Percentiles rank a stretch among this genome's conserved stretches.
These are phyloP conservation scores for Micrasema longulum DNA, from an alignment of 1,140 invertebrate species.

Conservation along the genomic window DNA sequence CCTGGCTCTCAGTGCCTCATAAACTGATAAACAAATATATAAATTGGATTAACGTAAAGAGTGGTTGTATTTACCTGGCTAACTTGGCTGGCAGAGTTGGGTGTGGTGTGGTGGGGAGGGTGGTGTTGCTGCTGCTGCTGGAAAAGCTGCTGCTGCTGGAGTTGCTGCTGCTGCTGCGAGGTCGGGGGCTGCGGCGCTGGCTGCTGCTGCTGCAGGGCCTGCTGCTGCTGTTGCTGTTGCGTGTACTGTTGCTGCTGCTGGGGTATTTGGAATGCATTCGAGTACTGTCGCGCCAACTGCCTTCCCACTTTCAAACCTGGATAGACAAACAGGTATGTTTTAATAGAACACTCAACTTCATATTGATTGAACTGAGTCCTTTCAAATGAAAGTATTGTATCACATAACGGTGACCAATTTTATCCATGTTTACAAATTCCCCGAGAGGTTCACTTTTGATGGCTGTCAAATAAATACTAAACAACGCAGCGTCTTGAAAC, in stretches of 20 bases:
- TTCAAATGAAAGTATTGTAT: too few species aligned
- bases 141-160: constrained; percentile 1
- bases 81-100: constrained; percentile 59
- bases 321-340: constrained; percentile 2
- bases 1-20: too few species aligned
- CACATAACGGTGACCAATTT: too few species aligned
- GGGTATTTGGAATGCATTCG: constrained; percentile 48
- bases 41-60: too few species aligned
- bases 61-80: constrained; percentile 64
- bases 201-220: constrained; percentile 40
- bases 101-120: constrained; percentile 52
- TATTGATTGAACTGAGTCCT: background rate
- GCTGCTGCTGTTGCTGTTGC: constrained; percentile 49
- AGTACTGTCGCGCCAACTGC: constrained; percentile 39
- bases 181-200: constrained; percentile 40
- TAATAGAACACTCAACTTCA: too few species aligned
- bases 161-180: constrained; percentile 50
- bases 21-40: too few species aligned
- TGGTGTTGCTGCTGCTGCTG: constrained; percentile 40
- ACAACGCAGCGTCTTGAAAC: too few species aligned
- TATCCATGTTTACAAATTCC: too few species aligned
- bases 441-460: too few species aligned
- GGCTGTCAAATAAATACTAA: too few species aligned
- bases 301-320: constrained; percentile 38
- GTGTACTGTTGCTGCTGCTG: constrained; percentile 46